Base-by-base conservation (phyloP, 1,140 invertebrate species). In the Drosophila lini region DNA sequence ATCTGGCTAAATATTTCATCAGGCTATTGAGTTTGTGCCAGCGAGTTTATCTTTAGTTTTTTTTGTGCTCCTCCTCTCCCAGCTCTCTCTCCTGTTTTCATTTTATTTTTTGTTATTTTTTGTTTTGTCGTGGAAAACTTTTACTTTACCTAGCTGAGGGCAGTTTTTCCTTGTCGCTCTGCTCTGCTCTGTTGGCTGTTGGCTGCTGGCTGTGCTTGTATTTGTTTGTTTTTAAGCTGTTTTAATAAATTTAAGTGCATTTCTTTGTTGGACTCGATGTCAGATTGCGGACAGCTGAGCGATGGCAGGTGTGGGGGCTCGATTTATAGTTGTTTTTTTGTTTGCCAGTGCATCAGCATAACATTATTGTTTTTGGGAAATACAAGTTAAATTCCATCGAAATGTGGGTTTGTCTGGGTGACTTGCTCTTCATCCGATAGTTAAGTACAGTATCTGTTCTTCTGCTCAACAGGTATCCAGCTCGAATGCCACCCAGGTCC, bases 401-500 rank as follows among this genome's bases (percentile, higher is more conserved):
- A 70, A 34, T 56, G 28, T 32, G 16, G 5, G 34, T 42, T 13
- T 10, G 15, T 32, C 10, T 16, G 45, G 19, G 16, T 22, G 25
- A 19, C 50, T 19, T 13, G 10, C 22, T 1, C 45, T 6, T 22
- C 31, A 60, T 3, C 10, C 19, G 22, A 13, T 34, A 9, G 13
- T 41, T 57, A 61, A 62, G 31, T 70, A 60, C 36, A 41, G 60
- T 41, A 28, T 82, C 95, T 94, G 25, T 28, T 31, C 52, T 50
- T 94, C 25, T 73, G 32, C 45, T 79, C 57, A 47, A 75, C 74
- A 91, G 96, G 91, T 94, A 74, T 94, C 94, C 71, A 93, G 93
- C 56, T 97, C 96, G 7, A 96, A 96, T 91, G 94, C 95, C n/a
- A 96, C 94, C 42, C 95, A 96, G 93, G 96, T 97, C 48, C 93